These are phyloP conservation scores for Ametastegia equiseti DNA, from an alignment of 2,888 invertebrate genomes.

Conservation along the genomic window DNA sequence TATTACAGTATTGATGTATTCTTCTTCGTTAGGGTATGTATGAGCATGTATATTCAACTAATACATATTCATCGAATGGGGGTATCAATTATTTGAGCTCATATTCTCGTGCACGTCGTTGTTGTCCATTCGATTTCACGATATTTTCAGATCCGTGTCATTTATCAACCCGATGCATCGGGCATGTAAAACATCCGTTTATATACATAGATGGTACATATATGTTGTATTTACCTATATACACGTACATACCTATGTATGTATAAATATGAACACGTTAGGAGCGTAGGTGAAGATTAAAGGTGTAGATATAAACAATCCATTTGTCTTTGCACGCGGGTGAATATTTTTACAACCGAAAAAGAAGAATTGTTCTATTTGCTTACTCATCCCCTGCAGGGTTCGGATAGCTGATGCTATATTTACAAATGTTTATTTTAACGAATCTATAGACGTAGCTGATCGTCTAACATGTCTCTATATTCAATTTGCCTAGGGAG, in stretches of 20 bases:
- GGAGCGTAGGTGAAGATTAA: slow-evolving; percentile 9
- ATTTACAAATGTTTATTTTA: slow-evolving; percentile 30
- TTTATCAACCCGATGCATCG: neutral
- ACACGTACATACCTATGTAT: neutral
- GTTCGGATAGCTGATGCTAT: neutral
- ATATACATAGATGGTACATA: no score
- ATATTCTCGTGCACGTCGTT: no score
- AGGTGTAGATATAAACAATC: slow-evolving; percentile 10
- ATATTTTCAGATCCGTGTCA: slow-evolving; percentile 28
- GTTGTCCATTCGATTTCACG: neutral
- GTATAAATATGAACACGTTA: neutral
- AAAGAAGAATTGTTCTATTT: neutral
- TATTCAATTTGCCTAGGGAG: neutral
- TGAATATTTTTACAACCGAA: slow-evolving; percentile 29
- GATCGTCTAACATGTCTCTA: neutral
- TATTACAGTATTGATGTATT: no score
- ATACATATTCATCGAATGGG: no score
- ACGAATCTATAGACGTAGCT: neutral
- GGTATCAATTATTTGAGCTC: no score
- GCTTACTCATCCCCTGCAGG: neutral
- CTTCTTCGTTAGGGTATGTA: no score
- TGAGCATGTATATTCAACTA: no score
- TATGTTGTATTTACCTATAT: no score
- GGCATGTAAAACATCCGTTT: no score
- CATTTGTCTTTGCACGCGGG: neutral